Percentiles rank a stretch among this genome's conserved stretches.
phyloP scores from a whole-genome alignment of 2,113 vertebrate genomes.

The Halichoerus grypus region DNA sequence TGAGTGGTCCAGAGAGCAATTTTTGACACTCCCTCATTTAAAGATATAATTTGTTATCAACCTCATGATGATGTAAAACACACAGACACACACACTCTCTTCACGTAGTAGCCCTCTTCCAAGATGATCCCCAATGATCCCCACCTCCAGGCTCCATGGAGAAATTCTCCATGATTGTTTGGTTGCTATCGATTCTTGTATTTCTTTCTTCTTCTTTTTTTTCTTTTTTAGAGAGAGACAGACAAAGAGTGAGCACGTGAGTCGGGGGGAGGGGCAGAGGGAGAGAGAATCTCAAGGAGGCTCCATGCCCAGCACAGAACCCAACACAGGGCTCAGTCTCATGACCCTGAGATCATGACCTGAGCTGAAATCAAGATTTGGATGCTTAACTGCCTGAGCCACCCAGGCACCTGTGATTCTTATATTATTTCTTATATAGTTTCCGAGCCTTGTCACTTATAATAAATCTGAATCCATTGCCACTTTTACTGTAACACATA shows the following conservation, averaged over 20 bases:
- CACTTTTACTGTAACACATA: background rate
- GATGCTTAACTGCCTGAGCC: background rate
- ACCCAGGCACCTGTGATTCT: background rate
- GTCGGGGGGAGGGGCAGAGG: too few relatives aligned
- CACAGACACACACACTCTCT: background rate
- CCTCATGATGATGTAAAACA: background rate
- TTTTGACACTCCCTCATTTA: background rate
- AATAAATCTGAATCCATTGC: background rate
- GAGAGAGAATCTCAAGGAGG: too few relatives aligned
- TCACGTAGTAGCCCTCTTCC: background rate
- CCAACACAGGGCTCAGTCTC: too few relatives aligned
- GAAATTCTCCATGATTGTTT: background rate
- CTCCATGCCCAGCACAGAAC: too few relatives aligned
- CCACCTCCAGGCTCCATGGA: background rate
- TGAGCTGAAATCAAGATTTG: background rate
- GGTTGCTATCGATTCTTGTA: too few relatives aligned
- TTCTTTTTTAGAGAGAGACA: too few relatives aligned
- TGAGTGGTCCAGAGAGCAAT: accelerated
- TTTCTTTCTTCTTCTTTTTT: too few relatives aligned
- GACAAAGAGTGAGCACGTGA: too few relatives aligned
- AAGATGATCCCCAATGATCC: background rate
- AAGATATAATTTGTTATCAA: background rate
- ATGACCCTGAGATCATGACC: background rate
- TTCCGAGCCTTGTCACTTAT: background rate
- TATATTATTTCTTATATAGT: background rate